Base-by-base conservation (phyloP, 2,888 invertebrate species). In the Pilophorus perplexus region DNA sequence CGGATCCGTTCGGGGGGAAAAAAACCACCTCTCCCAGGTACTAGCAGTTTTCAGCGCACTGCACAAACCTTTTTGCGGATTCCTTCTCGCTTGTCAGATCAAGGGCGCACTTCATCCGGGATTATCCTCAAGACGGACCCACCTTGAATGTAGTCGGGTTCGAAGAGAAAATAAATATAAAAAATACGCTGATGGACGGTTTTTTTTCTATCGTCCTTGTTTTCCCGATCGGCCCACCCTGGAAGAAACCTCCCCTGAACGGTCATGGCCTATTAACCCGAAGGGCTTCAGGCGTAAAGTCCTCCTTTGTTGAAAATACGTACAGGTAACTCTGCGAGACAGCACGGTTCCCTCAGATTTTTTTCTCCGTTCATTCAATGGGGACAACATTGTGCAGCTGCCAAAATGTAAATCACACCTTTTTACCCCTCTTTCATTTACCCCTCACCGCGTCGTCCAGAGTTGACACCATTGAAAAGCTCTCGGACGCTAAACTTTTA, bases 401-500 rank as follows among this genome's bases (percentile, higher is more conserved):
- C 59, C 59, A 59, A 59, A 52, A 59, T 59, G 59, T 59, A 59
- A 59, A 59, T 59, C 59, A 59, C 59, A 59, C 59, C 59, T 59
- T 59, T 59, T 59, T 59, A 59, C 59, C 42, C 59, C 59, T 44
- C 2, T 18, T n/a, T n/a, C n/a, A n/a, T n/a, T n/a, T n/a, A n/a
- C 40, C 14, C 38, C 59, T 25, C 23, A 14, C 27, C 42, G 33
- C 28, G 23, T 52, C 52, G 14, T 28, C 22, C 38, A 10, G 38
- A 55, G n/a, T n/a, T 18, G 55, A 55, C 55, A 55, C 55, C 55
- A 55, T 55, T 55, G 55, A 38, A 55, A 38, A 55, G 16, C 18
- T 38, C 55, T 52, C 33, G 55, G 55, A 55, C 55, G 55, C 55
- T 55, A 18, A 55, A 55, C 55, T 55, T 55, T 55, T 55, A 55